Evolutionary conservation across 2,113 vertebrate species (phyloP).

Genomic region (Dasyurus viverrinus): DNA sequence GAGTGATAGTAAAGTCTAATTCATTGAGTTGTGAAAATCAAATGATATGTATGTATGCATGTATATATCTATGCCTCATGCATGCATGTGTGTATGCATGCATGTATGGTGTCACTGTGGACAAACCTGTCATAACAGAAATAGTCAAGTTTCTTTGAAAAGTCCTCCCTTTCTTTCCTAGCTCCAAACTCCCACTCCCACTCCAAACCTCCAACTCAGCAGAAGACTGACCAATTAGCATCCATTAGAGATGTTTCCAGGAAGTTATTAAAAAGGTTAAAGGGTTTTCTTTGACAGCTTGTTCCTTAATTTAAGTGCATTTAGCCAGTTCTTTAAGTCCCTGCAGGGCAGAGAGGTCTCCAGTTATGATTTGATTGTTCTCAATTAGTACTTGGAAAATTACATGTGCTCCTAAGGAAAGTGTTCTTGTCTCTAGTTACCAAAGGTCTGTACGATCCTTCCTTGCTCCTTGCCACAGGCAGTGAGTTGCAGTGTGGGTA

Average conservation of each 20-base stretch:
- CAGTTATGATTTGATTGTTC: constrained; percentile 1
- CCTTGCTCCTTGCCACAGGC: not conserved
- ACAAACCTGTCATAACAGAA: not conserved
- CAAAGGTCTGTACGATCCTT: not conserved
- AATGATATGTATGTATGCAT: not conserved
- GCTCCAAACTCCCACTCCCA: not conserved
- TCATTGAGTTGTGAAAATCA: not conserved
- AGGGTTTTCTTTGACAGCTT: constrained; percentile 12
- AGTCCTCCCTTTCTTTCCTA: constrained; percentile 11
- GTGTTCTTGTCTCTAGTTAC: not conserved
- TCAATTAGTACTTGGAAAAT: not conserved
- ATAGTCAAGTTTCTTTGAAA: constrained; percentile 23
- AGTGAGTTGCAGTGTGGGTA: not conserved
- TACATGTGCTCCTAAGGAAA: not conserved
- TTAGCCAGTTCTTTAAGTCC: not conserved
- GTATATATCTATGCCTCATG: too few species aligned
- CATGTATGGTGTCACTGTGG: not conserved
- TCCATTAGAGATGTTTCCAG: not conserved
- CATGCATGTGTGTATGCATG: not conserved
- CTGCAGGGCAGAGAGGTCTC: constrained; percentile 9
- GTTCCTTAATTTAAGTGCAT: not conserved
- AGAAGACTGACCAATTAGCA: not conserved
- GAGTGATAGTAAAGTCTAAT: not conserved
- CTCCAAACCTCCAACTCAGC: constrained; percentile 5
- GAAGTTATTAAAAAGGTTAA: constrained; percentile 1